Evolutionary conservation across 2,797 vertebrate species (phyloP).

Genomic region (Caiman crocodilus): DNA sequence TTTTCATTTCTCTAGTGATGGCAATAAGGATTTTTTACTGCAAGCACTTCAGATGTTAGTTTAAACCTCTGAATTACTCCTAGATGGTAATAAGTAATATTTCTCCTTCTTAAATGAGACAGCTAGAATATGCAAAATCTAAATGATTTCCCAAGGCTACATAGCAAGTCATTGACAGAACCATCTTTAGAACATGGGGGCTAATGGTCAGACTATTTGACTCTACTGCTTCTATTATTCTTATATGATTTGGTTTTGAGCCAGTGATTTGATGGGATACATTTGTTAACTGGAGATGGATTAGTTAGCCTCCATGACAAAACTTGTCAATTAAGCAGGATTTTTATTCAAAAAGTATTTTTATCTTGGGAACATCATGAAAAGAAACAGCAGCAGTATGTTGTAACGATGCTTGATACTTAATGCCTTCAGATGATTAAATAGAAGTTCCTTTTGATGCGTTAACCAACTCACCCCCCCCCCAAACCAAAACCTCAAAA

Average conservation of each 20-base stretch:
- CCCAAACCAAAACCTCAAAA: background rate
- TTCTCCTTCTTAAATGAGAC: background rate
- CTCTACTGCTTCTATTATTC: background rate
- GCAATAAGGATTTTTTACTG: background rate
- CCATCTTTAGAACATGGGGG: accelerated
- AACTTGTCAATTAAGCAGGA: no score
- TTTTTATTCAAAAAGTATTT: no score
- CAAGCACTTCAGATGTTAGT: no score
- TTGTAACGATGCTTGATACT: background rate
- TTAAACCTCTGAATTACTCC: no score
- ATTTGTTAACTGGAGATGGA: background rate
- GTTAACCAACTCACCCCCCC: no score
- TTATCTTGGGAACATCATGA: background rate
- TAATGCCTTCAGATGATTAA: background rate
- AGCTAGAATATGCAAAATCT: background rate
- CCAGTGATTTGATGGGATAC: background rate
- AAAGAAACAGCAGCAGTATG: background rate
- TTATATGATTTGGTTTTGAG: background rate
- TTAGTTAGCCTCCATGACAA: background rate
- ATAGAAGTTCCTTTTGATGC: background rate
- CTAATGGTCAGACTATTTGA: background rate
- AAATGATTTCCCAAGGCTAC: background rate
- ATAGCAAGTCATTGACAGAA: background rate
- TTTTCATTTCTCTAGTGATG: background rate
- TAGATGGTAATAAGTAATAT: background rate